Evolutionary conservation across 2,113 vertebrate genomes (phyloP), one percentile per base, ranked within the genome.

Genomic region (Amazona vittata): DNA sequence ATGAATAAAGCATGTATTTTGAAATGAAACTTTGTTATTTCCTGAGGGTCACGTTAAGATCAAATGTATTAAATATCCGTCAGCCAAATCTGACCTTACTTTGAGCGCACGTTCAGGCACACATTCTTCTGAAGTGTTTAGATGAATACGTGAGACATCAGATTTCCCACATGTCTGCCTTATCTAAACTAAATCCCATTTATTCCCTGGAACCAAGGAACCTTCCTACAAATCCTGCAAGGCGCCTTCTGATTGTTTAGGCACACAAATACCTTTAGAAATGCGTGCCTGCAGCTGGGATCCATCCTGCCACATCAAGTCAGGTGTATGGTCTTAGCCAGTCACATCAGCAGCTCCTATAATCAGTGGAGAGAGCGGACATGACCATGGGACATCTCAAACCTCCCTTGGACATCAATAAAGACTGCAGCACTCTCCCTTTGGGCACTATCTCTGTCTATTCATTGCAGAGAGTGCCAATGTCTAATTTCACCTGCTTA

Each of bases 101-200:
- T n/a, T 71, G 64, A 43, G 50, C 63, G 35, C 90, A 81, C 52
- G 21, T 46, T 94, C 80, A 64, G 73, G 55, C 80, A 29, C 75
- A 83, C 50, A 28, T 75, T 83, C 80, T 81, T 89, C 94, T 90
- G 68, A 94, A 94, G 41, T 39, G 33, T n/a, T 92, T 82, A 86
- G 60, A 90, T 4, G 6, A 80, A 65, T 60, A 62, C 1, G 3
- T 3, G 53, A 96, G 60, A 86, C 91, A 80, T 46, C 82, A 85
- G 64, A 57, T 67, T 74, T 49, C 89, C 84, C 81, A 74, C 41
- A 83, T 11, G 33, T 84, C 81, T 94, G 53, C 60, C 50, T 91
- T 63, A 91, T 49, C 64, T 63, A 46, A 93, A 47, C 50, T 19
- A 69, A 76, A 91, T n/a, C 68, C 19, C 77, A 29, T 83, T 83